These are phyloP conservation scores for Leptopilina drosophilae DNA, from an alignment of 2,888 invertebrate species.

Conservation along the genomic window DNA sequence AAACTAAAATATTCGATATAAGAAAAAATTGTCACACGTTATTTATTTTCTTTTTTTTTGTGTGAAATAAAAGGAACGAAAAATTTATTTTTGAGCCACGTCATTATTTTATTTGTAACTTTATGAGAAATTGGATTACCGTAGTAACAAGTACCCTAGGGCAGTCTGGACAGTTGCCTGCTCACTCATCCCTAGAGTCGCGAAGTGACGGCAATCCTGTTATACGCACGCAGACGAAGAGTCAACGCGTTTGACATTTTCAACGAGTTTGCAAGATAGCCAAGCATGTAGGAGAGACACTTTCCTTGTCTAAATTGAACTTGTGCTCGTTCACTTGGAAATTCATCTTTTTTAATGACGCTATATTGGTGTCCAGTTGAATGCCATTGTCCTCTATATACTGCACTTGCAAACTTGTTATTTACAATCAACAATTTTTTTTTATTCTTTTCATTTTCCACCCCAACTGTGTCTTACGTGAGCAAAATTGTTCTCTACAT, in stretches of 20 bases:
- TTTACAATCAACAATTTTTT: not conserved
- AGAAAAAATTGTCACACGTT: no score
- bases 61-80: no score
- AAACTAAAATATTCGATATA: no score
- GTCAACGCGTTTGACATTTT: slow-evolving; percentile 19
- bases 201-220: slow-evolving; percentile 31
- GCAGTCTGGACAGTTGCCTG: slow-evolving; percentile 13
- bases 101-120: slow-evolving; percentile 12
- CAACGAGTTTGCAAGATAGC: slow-evolving; percentile 13
- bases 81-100: not conserved
- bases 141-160: slow-evolving; percentile 20
- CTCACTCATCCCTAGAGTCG: slow-evolving; percentile 17
- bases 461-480: not conserved
- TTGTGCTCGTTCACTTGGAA: slow-evolving; percentile 3
- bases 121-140: not conserved
- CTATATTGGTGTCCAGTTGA: not conserved
- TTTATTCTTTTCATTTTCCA: not conserved
- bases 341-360: slow-evolving; percentile 11
- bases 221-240: slow-evolving; percentile 5
- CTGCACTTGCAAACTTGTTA: not conserved
- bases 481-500: no score
- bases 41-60: no score
- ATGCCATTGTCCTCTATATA: not conserved
- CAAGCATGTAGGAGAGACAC: not conserved
- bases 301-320: not conserved